Percentiles rank a stretch among this genome's conserved stretches.
Conservation (phyloP, 2,888 invertebrate species). For the Marasmarcha lunaedactyla region DNA sequence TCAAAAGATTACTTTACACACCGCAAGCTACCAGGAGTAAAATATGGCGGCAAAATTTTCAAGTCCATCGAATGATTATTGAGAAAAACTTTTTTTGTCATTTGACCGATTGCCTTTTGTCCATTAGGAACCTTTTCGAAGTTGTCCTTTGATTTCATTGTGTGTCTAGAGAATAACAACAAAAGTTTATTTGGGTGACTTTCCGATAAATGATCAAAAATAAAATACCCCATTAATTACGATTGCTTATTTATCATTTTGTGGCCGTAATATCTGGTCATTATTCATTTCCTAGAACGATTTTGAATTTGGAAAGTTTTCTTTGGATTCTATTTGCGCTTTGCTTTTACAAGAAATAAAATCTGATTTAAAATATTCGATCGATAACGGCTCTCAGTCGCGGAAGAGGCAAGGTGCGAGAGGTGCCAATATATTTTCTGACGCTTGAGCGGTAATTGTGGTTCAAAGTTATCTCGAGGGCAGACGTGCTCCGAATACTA, state of each 20-base stretch:
- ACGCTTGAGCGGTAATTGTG: conserved; percentile 65
- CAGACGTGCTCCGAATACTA: conserved; percentile 56
- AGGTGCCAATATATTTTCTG: conserved; percentile 67
- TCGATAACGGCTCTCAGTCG: not conserved
- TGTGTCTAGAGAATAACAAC: conserved; percentile 48
- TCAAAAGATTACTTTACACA: not conserved
- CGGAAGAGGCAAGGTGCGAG: conserved; percentile 7
- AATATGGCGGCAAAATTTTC: conserved; percentile 36
- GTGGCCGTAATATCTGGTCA: not conserved
- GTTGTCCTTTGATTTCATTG: conserved; percentile 60
- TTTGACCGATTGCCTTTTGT: conserved; percentile 65
- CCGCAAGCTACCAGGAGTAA: conserved; percentile 20
- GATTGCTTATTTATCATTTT: conserved; percentile 1
- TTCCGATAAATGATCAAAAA: conserved; percentile 33
- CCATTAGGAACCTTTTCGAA: conserved; percentile 64
- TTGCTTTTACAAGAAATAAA: not conserved
- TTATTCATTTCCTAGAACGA: not conserved
- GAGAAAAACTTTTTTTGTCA: conserved; percentile 57
- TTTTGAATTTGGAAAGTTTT: not conserved
- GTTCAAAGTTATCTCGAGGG: conserved; percentile 63
- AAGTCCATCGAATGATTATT: conserved; percentile 50
- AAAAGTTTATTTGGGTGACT: conserved; percentile 38
- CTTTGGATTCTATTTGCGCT: not conserved
- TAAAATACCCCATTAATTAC: conserved; percentile 49
- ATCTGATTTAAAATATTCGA: not conserved